Evolutionary conservation across 1,140 invertebrate species (phyloP).

Genomic region (Tetramorium parvispinum): DNA sequence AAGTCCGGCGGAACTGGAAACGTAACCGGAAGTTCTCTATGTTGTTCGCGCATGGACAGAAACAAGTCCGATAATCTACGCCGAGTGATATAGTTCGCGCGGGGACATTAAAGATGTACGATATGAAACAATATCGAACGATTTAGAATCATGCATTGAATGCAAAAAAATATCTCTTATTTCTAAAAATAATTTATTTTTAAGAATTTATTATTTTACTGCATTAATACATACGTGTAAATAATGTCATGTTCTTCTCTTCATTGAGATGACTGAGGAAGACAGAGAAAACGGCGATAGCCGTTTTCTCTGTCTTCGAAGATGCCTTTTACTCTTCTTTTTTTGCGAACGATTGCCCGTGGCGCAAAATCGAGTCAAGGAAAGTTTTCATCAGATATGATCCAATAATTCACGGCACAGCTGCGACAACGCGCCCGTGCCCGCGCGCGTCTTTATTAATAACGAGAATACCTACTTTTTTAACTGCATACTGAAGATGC

Average conservation of each 20-base stretch:
- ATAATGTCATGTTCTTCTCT: not conserved
- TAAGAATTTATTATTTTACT: not conserved
- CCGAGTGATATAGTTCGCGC: not conserved
- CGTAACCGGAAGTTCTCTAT: conserved; percentile 49
- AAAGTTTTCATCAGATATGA: conserved; percentile 57
- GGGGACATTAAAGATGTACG: not conserved
- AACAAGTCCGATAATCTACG: conserved; percentile 33
- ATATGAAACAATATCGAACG: not conserved
- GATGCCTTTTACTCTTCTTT: not conserved
- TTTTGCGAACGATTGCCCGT: not conserved
- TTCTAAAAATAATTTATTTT: not conserved
- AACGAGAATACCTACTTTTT: conserved; percentile 50
- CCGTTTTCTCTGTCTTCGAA: too few species aligned
- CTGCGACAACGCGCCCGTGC: conserved; percentile 46
- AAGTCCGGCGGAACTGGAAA: conserved; percentile 52
- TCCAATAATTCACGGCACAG: conserved; percentile 50
- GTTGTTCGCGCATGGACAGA: conserved; percentile 46
- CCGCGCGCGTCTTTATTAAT: conserved; percentile 36
- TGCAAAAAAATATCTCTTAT: not conserved
- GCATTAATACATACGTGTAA: not conserved
- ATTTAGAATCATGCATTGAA: not conserved
- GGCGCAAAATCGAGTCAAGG: conserved; percentile 35
- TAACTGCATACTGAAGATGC: conserved; percentile 42
- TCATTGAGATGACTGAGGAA: not conserved
- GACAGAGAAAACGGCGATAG: not conserved